Evolutionary conservation across 2,888 invertebrate species (phyloP).

Genomic region (Marronus borbonicus): DNA sequence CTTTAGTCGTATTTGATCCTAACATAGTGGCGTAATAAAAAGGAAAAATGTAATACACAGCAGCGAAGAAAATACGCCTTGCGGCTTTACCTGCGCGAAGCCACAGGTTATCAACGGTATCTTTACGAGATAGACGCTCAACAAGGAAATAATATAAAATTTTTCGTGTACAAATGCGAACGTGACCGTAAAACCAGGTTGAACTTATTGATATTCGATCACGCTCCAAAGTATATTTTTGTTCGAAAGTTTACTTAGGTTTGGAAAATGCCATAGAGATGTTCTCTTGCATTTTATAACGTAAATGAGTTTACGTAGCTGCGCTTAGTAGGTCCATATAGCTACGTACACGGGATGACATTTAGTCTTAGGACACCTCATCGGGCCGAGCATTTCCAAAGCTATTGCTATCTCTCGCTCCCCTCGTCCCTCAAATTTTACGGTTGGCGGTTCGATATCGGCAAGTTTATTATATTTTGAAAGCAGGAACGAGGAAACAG

Average conservation of each 20-base stretch:
- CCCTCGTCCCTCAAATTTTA: too few species aligned
- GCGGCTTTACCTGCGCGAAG: slow-evolving; percentile 2
- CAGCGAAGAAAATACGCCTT: not conserved
- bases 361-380: too few species aligned
- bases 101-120: slow-evolving; percentile 38
- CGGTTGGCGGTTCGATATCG: too few species aligned
- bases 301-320: not conserved
- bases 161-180: slow-evolving; percentile 55
- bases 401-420: too few species aligned
- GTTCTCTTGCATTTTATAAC: not conserved
- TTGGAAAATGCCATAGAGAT: slow-evolving; percentile 3
- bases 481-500: too few species aligned
- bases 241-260: slow-evolving; percentile 24
- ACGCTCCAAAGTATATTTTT: slow-evolving; percentile 12
- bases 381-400: too few species aligned
- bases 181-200: slow-evolving; percentile 49
- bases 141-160: slow-evolving; percentile 59
- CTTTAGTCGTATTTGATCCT: not conserved
- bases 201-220: slow-evolving; percentile 6
- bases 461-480: too few species aligned
- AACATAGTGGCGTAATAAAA: slow-evolving; percentile 14
- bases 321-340: not conserved
- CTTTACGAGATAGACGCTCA: slow-evolving; percentile 51
- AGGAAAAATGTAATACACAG: slow-evolving; percentile 9
- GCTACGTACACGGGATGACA: too few species aligned